Percentiles rank a stretch among this genome's conserved stretches.
Conservation (phyloP, 2,888 invertebrate genomes). For the Diarsia dahlii region DNA sequence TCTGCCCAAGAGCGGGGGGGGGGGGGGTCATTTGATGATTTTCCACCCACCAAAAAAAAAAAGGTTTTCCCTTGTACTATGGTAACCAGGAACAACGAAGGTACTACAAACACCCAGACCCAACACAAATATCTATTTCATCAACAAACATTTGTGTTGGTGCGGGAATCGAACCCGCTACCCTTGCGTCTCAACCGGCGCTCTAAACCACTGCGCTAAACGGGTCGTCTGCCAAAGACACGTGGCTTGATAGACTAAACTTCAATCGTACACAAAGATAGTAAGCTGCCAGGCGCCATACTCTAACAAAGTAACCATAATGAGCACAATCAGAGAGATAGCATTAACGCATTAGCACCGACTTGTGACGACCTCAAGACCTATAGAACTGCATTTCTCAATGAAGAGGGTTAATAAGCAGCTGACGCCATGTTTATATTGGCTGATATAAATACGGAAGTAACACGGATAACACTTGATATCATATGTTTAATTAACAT, state of each 20-base stretch:
- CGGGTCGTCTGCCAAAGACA: neutral
- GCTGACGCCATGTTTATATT: constrained; percentile 41
- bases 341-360: constrained; percentile 28
- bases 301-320: constrained; percentile 46
- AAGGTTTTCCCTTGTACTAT: no score
- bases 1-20: no score
- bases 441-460: constrained; percentile 46
- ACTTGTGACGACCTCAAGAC: constrained; percentile 33
- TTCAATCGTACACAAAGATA: constrained; percentile 14
- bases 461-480: constrained; percentile 44
- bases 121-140: no score
- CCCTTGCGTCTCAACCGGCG: no score
- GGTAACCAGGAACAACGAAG: no score
- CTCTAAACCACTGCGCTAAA: no score
- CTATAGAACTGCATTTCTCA: constrained; percentile 48
- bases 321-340: constrained; percentile 29
- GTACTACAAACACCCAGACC: no score
- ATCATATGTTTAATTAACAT: constrained; percentile 40
- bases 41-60: no score
- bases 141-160: no score
- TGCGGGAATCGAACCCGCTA: no score
- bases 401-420: constrained; percentile 44
- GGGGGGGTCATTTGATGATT: no score
- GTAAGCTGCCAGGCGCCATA: constrained; percentile 21
- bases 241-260: constrained; percentile 25